These are phyloP conservation scores for Rattus rattus DNA, from an alignment of 2,113 vertebrate species.

Conservation along the genomic window DNA sequence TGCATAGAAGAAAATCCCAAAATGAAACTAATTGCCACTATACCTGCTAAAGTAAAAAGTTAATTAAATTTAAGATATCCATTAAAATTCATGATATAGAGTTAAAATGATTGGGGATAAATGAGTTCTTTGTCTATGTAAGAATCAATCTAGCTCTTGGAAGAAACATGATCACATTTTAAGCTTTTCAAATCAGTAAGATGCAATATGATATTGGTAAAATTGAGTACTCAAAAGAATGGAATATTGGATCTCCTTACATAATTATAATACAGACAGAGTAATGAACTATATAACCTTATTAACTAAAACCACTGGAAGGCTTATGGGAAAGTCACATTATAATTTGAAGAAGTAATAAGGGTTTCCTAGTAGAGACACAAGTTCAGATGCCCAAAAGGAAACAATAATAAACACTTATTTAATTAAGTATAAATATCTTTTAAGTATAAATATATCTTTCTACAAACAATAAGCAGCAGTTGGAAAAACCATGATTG, in stretches of 20 bases:
- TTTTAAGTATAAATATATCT: background rate
- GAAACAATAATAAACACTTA: background rate
- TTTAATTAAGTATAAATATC: background rate
- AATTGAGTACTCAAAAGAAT: background rate
- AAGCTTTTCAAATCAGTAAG: constrained; percentile 6
- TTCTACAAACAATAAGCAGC: background rate
- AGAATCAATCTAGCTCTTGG: background rate
- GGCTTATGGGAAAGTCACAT: background rate
- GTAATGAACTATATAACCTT: background rate
- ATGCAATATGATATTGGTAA: background rate
- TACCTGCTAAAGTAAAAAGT: background rate
- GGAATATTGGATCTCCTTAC: background rate
- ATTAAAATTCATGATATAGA: background rate
- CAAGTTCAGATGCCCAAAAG: background rate
- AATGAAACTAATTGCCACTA: background rate
- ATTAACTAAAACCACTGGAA: background rate
- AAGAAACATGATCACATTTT: background rate
- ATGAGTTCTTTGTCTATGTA: constrained; percentile 4
- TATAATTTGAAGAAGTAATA: background rate
- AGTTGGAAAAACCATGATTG: background rate
- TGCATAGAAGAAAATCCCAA: no score
- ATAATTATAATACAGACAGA: background rate
- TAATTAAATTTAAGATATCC: background rate
- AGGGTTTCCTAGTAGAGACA: background rate
- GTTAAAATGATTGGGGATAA: background rate